Evolutionary conservation across 2,113 vertebrate genomes (phyloP), one percentile per base, ranked within the genome.

Genomic region (Lathamus discolor): DNA sequence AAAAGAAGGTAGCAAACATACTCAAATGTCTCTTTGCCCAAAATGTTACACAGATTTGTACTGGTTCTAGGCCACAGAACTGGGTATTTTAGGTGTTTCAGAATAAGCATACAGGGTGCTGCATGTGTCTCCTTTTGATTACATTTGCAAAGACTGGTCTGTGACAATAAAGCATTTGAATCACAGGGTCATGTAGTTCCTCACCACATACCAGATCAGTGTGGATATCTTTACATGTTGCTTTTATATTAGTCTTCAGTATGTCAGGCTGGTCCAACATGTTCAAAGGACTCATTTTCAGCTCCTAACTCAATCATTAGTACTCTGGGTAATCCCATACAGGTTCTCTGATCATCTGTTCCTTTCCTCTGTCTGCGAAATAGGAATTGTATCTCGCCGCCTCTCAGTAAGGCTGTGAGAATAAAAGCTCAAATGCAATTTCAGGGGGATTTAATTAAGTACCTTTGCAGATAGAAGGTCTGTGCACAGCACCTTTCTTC

Each of bases 211-310:
- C 20, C 49, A 27, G 28, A 22, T 88, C 11, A 13, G 62, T 13
- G 52, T 16, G 41, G 46, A 3, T 63, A 4, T 48, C n/a, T 73
- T 54, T 25, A 41, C 17, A 39, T n/a, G n/a, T 25, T 29, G 37
- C 12, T 63, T 57, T 10, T 29, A 1, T 31, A 25, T 23, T 48
- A 33, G 43, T 33, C 27, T 51, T 64, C 18, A 1, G 35, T 44
- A 12, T 3, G 59, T 19, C 73, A 76, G 52, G 39, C 67, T 62
- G 44, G 24, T 20, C 68, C 44, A 33, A 31, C 0, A 0, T 33
- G 14, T 31, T 35, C 24, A 7, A 29, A 48, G 49, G 17, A n/a
- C 31, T 39, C 0, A 39, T 52, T 87, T 79, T 29, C 55, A 66
- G 20, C 23, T 74, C 41, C 22, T 8, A 46, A 43, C 19, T 62